Evolutionary conservation across 2,797 vertebrate genomes (phyloP).

Genomic region (Chloroceryle amazona): DNA sequence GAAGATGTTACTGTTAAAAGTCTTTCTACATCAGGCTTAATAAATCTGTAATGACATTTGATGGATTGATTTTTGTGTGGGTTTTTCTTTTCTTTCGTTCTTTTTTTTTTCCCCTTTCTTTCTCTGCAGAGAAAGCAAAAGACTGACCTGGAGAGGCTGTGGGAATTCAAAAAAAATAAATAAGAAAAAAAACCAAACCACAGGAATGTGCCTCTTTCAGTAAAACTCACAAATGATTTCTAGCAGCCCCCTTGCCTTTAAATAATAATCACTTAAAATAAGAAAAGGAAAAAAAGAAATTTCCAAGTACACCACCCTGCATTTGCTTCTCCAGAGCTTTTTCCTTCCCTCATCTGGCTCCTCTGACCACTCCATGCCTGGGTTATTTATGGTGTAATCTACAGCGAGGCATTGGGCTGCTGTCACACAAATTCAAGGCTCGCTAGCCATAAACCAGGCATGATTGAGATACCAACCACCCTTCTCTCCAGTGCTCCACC

Average conservation of each 20-base stretch:
- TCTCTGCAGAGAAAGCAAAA: not conserved
- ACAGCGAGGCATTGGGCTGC: slow-evolving; percentile 38
- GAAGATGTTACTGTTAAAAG: slow-evolving; percentile 86
- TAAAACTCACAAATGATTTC: not conserved
- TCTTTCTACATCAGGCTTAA: slow-evolving; percentile 89
- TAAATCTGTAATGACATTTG: slow-evolving; percentile 89
- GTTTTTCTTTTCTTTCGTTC: slow-evolving; percentile 43
- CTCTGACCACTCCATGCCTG: slow-evolving; percentile 17
- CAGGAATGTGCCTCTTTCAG: slow-evolving; percentile 7
- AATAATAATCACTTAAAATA: not conserved
- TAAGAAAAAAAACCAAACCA: not conserved
- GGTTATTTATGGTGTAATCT: slow-evolving; percentile 63
- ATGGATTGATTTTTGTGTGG: slow-evolving; percentile 84
- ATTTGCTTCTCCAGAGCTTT: not conserved
- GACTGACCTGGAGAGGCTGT: slow-evolving; percentile 9
- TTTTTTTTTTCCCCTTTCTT: not conserved
- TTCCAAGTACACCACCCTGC: not conserved
- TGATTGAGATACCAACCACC: slow-evolving; percentile 39
- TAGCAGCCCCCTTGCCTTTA: not conserved
- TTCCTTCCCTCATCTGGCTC: not conserved
- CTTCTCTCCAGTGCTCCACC: not conserved
- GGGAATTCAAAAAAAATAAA: not conserved
- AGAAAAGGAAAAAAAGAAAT: not conserved
- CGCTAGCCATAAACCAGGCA: slow-evolving; percentile 33
- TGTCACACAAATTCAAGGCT: slow-evolving; percentile 63